Evolutionary conservation across 2,888 invertebrate genomes (phyloP), one percentile per base, ranked within the genome.

Genomic region (Drosophila anceps): DNA sequence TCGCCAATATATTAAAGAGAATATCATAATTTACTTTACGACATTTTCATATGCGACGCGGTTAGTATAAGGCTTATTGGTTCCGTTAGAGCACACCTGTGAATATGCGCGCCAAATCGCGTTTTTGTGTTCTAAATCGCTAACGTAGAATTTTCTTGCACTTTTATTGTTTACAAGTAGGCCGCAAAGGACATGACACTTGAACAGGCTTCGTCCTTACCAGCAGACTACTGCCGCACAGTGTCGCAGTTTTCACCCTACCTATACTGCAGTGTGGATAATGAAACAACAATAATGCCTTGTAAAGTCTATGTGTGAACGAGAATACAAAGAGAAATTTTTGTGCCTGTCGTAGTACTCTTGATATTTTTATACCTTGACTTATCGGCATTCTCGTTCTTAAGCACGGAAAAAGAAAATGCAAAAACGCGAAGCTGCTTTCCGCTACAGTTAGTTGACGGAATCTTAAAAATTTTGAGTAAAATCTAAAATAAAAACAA

Each of bases 61-160:
- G 20, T 4, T 10, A 24, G 15, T n/a, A 18, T 13, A 44, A 7
- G 13, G 24, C 15, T 15, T 15, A 44, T 44, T 20, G 12, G 15
- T 41, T 7, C 20, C 31, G 41, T 20, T 39, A 5, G 9, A 57
- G 29, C 41, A 50, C 13, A 24, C 60, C 73, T 70, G 39, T 20
- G 46, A 55, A 79, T 78, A 88, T 76, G 82, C 89, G 87, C 87
- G 82, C 76, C 88, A 87, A 91, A 88, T 90, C 87, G 85, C 82
- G 85, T 78, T 89, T 88, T 79, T 74, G 70, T 70, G 69, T 62
- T 78, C 82, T 81, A 76, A 77, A 82, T 87, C 77, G 71, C 83
- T 71, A 67, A 55, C 65, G 73, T 82, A 79, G 66, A 62, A 73
- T 74, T 69, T 73, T 58, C 79, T 81, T 73, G 77, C 48, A 62